Conservation (phyloP, 2,113 vertebrate genomes). For the Laticauda colubrina region DNA sequence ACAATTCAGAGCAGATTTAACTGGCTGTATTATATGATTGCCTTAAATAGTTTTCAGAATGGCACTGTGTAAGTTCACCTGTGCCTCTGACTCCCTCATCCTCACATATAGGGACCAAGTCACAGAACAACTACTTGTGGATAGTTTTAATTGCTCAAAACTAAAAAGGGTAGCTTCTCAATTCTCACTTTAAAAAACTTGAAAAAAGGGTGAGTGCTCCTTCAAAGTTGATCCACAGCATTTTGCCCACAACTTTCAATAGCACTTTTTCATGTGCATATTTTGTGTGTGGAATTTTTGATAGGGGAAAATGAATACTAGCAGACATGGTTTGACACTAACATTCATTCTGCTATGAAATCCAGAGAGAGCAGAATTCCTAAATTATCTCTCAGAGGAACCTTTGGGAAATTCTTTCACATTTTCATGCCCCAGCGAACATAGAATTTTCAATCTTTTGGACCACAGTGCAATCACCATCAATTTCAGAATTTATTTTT, state of each 20-base stretch:
- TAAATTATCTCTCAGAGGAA: not conserved
- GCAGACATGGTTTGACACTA: not conserved
- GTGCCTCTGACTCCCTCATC: not conserved
- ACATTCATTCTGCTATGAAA: not conserved
- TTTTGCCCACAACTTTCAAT: not conserved
- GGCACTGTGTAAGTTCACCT: not conserved
- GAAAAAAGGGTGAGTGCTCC: not conserved
- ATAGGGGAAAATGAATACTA: not conserved
- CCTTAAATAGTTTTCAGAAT: not conserved
- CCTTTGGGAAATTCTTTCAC: not conserved
- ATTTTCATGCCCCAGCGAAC: not conserved
- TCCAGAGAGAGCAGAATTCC: not conserved
- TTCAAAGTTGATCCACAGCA: not conserved
- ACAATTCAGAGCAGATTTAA: not conserved
- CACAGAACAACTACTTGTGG: not conserved
- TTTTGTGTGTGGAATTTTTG: not conserved
- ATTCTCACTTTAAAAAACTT: not conserved
- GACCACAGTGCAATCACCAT: not conserved
- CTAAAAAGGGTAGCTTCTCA: not conserved
- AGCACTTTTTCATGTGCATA: not conserved
- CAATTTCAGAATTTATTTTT: not conserved
- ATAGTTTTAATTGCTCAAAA: not conserved
- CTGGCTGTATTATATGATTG: not conserved
- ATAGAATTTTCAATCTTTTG: not conserved
- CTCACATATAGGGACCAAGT: not conserved